Conservation (phyloP, 2,113 vertebrate genomes). For the Hydrochoerus hydrochaeris region DNA sequence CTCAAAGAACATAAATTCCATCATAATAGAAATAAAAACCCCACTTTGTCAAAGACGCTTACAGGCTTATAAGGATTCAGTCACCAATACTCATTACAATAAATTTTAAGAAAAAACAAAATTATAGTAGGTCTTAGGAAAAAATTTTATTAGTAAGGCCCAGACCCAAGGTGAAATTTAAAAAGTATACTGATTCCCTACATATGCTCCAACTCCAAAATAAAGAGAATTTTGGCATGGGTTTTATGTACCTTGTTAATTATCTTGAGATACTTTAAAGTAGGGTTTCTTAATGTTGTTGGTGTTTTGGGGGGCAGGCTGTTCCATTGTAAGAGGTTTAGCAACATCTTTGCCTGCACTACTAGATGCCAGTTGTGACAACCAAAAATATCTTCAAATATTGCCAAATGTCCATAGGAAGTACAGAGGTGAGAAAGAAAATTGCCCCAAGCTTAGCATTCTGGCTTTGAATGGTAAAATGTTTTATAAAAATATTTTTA, state of each 20-base stretch:
- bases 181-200: neutral
- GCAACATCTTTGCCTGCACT: neutral
- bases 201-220: conserved; percentile 3
- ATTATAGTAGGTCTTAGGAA: neutral
- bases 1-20: conserved; percentile 33
- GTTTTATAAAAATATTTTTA: neutral
- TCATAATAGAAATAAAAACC: conserved; percentile 6
- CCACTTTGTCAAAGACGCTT: neutral
- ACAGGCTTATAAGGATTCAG: neutral
- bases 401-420: neutral
- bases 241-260: neutral
- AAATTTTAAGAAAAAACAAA: conserved; percentile 55
- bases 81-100: neutral
- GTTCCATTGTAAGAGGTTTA: neutral
- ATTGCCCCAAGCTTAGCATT: neutral
- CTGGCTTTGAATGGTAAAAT: neutral
- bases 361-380: neutral
- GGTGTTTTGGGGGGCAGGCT: neutral
- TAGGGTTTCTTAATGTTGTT: neutral
- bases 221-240: conserved; percentile 42
- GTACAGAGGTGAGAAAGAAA: neutral
- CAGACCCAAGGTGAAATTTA: conserved; percentile 33
- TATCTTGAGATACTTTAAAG: neutral
- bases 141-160: conserved; percentile 14
- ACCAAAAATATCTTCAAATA: conserved; percentile 37